Base-by-base conservation (phyloP, 2,113 vertebrate species). In the Podiceps cristatus region DNA sequence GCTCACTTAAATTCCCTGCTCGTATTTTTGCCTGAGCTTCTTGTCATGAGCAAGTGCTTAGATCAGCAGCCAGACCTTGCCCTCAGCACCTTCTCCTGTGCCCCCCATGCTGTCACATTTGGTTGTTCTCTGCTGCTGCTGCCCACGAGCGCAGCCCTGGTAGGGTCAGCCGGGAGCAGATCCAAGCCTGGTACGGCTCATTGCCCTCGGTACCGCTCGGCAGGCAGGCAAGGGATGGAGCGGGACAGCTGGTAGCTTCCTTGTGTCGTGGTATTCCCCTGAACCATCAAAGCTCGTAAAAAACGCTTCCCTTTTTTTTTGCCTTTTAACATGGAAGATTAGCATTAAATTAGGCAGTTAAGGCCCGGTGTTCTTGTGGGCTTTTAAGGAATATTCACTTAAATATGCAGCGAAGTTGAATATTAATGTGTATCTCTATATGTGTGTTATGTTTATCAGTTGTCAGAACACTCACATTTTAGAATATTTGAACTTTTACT, bases 81-180 rank as follows among this genome's bases (percentile, higher is more conserved):
- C 49, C 62, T 88, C 81, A 66, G 74, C 74, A 37, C 74, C 78
- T 93, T 92, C 66, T 82, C 10, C 25, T 1, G 4, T 35, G 50
- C 58, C n/a, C 18, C 62, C 73, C 1, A 3, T 5, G 28, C 93
- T 90, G 89, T 91, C 96, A 85, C 86, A 55, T 47, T 42, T 17
- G 89, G 74, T 87, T 89, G 76, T 62, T 73, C 68, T 28, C 52
- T 52, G 69, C 88, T 83, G 78, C 28, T 73, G 91, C 76, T 63
- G 75, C 44, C 71, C 49, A 35, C 0, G 7, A 73, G 87, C 45
- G 1, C 69, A 52, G 66, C 80, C 77, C 52, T 45, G 49, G 33
- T 49, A 42, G 66, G 86, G 44, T 85, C 91, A 81, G 2, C 33
- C 0, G 1, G 89, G 84, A 63, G 80, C 89, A 78, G 35, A 50